Conservation (phyloP, 2,888 invertebrate genomes). For the Agrotis ipsilon region DNA sequence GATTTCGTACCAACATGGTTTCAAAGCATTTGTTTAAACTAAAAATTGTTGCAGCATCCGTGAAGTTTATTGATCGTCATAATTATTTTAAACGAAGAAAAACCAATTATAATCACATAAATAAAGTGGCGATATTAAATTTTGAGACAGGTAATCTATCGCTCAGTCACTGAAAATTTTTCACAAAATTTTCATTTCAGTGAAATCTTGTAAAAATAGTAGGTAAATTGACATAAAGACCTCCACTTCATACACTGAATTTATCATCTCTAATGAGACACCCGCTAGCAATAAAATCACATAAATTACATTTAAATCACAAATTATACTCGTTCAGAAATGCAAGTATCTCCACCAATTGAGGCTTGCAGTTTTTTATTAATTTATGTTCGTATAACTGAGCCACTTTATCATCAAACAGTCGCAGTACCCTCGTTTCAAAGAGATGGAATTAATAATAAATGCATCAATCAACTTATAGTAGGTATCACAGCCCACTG, state of each 20-base stretch:
- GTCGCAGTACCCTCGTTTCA: slow-evolving; percentile 20
- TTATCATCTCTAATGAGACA: slow-evolving; percentile 40
- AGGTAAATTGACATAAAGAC: slow-evolving; percentile 13
- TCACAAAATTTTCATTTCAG: not conserved
- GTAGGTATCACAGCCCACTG: not conserved
- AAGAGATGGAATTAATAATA: slow-evolving; percentile 64
- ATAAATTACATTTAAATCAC: slow-evolving; percentile 38
- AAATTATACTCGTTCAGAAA: slow-evolving; percentile 44
- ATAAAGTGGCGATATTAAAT: not conserved
- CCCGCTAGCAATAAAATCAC: slow-evolving; percentile 16
- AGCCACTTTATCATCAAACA: slow-evolving; percentile 19
- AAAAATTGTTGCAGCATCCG: slow-evolving; percentile 38
- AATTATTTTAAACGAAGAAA: slow-evolving; percentile 9
- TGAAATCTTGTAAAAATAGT: not conserved
- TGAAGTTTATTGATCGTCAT: slow-evolving; percentile 39
- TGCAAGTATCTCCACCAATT: slow-evolving; percentile 42
- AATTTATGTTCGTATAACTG: slow-evolving; percentile 31
- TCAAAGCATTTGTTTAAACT: slow-evolving; percentile 37
- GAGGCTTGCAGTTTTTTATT: slow-evolving; percentile 43
- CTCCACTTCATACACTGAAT: slow-evolving; percentile 7
- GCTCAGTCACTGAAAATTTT: not conserved
- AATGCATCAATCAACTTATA: slow-evolving; percentile 29
- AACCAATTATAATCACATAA: not conserved
- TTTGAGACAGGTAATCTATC: not conserved
- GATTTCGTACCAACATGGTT: slow-evolving; percentile 35